Conservation (phyloP, 2,113 vertebrate species). For the Lamprotornis superbus region DNA sequence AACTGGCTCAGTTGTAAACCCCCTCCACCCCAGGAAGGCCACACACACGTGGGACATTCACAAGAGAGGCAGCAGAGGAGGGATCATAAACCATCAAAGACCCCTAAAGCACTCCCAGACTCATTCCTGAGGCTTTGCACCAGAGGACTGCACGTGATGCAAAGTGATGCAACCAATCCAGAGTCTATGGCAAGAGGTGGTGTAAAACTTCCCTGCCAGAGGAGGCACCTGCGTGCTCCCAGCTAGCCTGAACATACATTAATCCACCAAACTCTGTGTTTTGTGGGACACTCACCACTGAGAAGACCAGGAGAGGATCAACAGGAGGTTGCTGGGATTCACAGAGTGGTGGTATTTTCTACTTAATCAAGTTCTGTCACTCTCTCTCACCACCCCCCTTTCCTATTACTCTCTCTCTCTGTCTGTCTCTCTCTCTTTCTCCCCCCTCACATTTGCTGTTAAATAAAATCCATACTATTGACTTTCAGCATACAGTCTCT, state of each 20-base stretch:
- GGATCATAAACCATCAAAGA: neutral
- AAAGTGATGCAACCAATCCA: neutral
- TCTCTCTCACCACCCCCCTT: neutral
- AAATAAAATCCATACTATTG: neutral
- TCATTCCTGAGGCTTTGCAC: neutral
- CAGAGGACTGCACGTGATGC: neutral
- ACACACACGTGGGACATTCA: neutral
- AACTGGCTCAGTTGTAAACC: neutral
- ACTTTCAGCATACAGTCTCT: neutral
- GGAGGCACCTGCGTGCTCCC: neutral
- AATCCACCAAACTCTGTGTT: neutral
- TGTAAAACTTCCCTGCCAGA: neutral
- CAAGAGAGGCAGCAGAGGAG: neutral
- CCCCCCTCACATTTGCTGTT: neutral
- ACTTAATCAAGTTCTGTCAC: no score
- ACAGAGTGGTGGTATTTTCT: neutral
- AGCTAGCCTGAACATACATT: neutral
- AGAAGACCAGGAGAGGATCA: neutral
- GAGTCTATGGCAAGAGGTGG: neutral
- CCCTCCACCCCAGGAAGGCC: neutral
- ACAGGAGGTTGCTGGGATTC: accelerated
- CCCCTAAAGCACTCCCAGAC: neutral
- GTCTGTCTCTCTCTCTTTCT: neutral
- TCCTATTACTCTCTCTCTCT: neutral
- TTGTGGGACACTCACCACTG: neutral